Percentiles rank a stretch among this genome's conserved stretches.
Evolutionary conservation across 2,113 vertebrate genomes (phyloP).

Genomic region (Panthera tigris): DNA sequence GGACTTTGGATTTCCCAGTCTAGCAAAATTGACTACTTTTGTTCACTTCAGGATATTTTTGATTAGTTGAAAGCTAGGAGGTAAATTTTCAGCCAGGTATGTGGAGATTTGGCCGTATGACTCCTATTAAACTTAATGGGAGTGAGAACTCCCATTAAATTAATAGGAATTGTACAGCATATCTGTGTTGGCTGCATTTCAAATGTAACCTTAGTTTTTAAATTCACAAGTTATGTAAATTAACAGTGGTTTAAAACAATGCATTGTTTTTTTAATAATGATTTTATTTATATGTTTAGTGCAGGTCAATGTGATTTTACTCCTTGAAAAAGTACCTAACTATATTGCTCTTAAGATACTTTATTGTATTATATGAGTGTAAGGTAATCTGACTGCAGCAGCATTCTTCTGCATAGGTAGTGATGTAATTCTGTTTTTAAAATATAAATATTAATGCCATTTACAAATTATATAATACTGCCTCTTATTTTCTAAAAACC

Average conservation of each 20-base stretch:
- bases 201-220: conserved; percentile 61
- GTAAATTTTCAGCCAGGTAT: conserved; percentile 60
- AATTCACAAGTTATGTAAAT: conserved; percentile 68
- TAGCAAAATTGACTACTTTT: conserved; percentile 41
- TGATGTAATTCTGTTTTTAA: conserved; percentile 41
- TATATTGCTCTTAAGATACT: conserved; percentile 13
- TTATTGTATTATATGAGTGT: conserved; percentile 8
- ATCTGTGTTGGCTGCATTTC: conserved; percentile 12
- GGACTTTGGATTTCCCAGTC: conserved; percentile 49
- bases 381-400: conserved; percentile 43
- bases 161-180: conserved; percentile 57
- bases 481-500: conserved; percentile 6
- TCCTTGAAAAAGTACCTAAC: conserved; percentile 3
- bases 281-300: conserved; percentile 57
- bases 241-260: conserved; percentile 48
- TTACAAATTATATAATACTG: neutral
- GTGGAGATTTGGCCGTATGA: conserved; percentile 50
- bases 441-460: conserved; percentile 17
- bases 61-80: conserved; percentile 55
- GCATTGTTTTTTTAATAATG: neutral
- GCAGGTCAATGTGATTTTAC: conserved; percentile 2
- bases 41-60: conserved; percentile 70
- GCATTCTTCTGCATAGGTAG: conserved; percentile 21
- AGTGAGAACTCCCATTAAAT: conserved; percentile 72
- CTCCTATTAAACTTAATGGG: conserved; percentile 59